Base-by-base conservation (phyloP, 2,888 invertebrate genomes). In the Mylabris sibirica region DNA sequence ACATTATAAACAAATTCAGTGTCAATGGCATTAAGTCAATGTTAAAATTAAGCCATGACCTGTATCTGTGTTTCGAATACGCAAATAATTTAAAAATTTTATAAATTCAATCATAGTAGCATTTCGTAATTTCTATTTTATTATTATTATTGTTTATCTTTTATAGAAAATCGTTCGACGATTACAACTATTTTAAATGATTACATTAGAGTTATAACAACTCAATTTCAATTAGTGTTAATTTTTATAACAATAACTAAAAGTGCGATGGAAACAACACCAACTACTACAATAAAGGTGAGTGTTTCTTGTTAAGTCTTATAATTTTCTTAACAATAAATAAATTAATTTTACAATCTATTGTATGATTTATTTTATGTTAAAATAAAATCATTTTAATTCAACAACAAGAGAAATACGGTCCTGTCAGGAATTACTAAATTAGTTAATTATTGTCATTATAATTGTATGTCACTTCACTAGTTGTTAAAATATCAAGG, bases 21-120 rank as follows among this genome's bases (percentile, higher is more conserved):
- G 74, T 64, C 74, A 74, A 66, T 71, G 69, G 63, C 68, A 70
- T 60, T 64, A 57, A 66, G 74, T 73, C 75, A 72, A 73, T 73
- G 68, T 69, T 63, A 61, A 68, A 64, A 64, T 68, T 68, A 53
- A 64, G 64, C 64, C 67, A 68, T 53, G 53, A 53, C 64, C 62
- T 20, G 67, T 64, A 68, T 68, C 61, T 61, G 63, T 67, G 22
- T 53, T 53, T 24, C 22, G 53, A 53, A 53, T 53, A 24, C 11
- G 22, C 12, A 53, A 53, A 53, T 17, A 22, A 22, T 20, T 20
- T 22, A 11, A 53, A 53, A 53, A 53, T 12, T 24, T n/a, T n/a
- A 44, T 44, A 12, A 53, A 53, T 4, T 22, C 11, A 53, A 53
- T 53, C 53, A n/a, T 14, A 1, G 53, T 2, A 53, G 4, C 14